phyloP scores from a whole-genome alignment of 2,888 invertebrate genomes.

The Drosophila merina region DNA sequence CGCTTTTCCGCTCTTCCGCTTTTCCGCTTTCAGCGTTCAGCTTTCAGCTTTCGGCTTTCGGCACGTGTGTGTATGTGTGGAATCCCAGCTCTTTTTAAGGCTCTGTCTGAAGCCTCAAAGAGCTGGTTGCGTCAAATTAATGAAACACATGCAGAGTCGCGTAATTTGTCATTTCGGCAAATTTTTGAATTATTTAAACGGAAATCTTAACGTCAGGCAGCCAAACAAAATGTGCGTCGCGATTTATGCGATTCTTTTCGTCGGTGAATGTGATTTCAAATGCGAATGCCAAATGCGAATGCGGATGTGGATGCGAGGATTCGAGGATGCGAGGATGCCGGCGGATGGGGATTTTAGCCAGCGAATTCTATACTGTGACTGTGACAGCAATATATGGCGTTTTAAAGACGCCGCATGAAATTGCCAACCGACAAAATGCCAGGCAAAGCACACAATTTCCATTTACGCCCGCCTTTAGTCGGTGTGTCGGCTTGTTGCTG shows the following conservation, averaged over 20 bases:
- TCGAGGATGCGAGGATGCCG: slow-evolving; percentile 27
- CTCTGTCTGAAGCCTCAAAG: slow-evolving; percentile 20
- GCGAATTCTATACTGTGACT: slow-evolving; percentile 22
- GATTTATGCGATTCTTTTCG: slow-evolving; percentile 42
- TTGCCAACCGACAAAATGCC: slow-evolving; percentile 43
- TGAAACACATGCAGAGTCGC: slow-evolving; percentile 70
- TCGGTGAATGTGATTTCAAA: slow-evolving; percentile 33
- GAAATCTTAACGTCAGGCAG: slow-evolving; percentile 62
- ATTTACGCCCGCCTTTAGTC: slow-evolving; percentile 15
- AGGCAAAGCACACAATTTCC: slow-evolving; percentile 42
- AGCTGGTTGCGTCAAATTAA: slow-evolving; percentile 57
- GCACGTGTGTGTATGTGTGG: slow-evolving; percentile 45
- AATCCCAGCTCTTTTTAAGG: slow-evolving; percentile 15
- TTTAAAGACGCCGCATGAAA: slow-evolving; percentile 46
- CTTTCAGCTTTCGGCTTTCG: slow-evolving; percentile 49
- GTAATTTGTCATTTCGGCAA: slow-evolving; percentile 76
- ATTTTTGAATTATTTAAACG: slow-evolving; percentile 73
- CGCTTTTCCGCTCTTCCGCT: slow-evolving; percentile 57
- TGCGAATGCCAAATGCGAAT: slow-evolving; percentile 23
- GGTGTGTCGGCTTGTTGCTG: slow-evolving; percentile 6
- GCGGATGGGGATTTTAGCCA: slow-evolving; percentile 1
- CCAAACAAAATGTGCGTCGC: slow-evolving; percentile 46
- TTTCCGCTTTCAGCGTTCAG: slow-evolving; percentile 51
- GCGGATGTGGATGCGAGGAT: slow-evolving; percentile 17
- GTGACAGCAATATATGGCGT: slow-evolving; percentile 46